Evolutionary conservation across 1,140 invertebrate species (phyloP).

Genomic region (Temnothorax curvispinosus): DNA sequence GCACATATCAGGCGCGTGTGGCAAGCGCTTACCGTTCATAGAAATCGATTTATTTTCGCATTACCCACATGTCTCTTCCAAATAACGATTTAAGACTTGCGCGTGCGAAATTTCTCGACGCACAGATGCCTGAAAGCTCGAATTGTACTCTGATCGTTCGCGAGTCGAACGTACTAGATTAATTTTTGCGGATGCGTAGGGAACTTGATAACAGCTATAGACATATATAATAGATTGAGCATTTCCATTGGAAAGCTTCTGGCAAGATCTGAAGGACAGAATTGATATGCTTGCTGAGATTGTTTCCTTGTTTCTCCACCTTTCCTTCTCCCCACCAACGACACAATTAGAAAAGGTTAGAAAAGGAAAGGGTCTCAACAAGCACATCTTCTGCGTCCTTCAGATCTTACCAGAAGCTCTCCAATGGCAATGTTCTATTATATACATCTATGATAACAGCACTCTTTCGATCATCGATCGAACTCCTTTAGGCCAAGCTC

Average conservation of each 20-base stretch:
- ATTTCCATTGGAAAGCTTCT: too few species aligned
- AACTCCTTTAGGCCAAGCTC: not conserved
- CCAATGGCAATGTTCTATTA: too few species aligned
- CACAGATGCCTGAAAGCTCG: not conserved
- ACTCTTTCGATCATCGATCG: not conserved
- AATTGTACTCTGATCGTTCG: conserved; percentile 23
- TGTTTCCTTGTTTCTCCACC: too few species aligned
- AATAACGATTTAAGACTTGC: conserved; percentile 26
- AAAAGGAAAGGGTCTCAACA: too few species aligned
- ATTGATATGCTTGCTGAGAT: too few species aligned
- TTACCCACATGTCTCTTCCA: conserved; percentile 38
- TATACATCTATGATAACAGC: too few species aligned
- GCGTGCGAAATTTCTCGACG: conserved; percentile 38
- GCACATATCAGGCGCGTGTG: not conserved
- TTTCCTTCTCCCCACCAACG: too few species aligned
- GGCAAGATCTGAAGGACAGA: too few species aligned
- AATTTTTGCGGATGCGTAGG: not conserved
- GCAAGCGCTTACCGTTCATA: not conserved
- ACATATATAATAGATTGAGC: too few species aligned
- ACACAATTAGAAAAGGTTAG: too few species aligned
- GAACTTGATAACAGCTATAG: not conserved
- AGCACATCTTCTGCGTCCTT: too few species aligned
- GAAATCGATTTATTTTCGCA: conserved; percentile 36
- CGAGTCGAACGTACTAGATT: not conserved
- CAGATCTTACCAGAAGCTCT: too few species aligned